Evolutionary conservation across 2,888 invertebrate genomes (phyloP).

Genomic region (Amblyjoppa proteus): DNA sequence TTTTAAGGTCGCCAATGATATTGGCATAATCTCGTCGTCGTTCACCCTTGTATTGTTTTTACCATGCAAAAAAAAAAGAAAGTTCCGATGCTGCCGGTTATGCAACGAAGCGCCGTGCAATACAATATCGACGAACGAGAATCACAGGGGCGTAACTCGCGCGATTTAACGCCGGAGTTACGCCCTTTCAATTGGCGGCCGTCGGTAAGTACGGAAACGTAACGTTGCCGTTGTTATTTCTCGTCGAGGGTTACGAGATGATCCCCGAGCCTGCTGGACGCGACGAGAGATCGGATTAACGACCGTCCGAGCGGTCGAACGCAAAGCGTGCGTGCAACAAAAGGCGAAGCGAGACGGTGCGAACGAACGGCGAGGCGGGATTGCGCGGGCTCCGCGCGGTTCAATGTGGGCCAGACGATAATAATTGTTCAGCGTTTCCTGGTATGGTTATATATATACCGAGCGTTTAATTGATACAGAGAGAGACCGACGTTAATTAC

Average conservation of each 20-base stretch:
- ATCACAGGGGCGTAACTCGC: too few relatives aligned
- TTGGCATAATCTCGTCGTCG: too few relatives aligned
- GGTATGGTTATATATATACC: conserved; percentile 76
- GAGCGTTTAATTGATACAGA: conserved; percentile 79
- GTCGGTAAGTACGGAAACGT: not conserved
- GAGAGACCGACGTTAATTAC: conserved; percentile 76
- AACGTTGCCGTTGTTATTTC: not conserved
- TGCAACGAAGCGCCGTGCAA: too few relatives aligned
- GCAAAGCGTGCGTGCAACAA: conserved; percentile 44
- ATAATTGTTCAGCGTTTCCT: conserved; percentile 82
- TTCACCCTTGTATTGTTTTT: too few relatives aligned
- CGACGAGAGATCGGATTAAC: conserved; percentile 1
- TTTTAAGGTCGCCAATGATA: too few relatives aligned
- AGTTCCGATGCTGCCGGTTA: too few relatives aligned
- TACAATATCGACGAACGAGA: too few relatives aligned
- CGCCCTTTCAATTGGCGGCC: too few relatives aligned
- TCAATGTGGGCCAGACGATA: conserved; percentile 81
- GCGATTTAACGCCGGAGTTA: too few relatives aligned
- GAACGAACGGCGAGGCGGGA: conserved; percentile 54
- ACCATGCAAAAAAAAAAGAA: too few relatives aligned
- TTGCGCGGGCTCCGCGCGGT: conserved; percentile 56
- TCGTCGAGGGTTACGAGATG: not conserved
- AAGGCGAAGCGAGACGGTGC: conserved; percentile 70
- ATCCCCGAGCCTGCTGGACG: not conserved
- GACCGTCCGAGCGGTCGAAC: conserved; percentile 34